Conservation (phyloP, 2,797 vertebrate species). For the Gastrophryne carolinensis region DNA sequence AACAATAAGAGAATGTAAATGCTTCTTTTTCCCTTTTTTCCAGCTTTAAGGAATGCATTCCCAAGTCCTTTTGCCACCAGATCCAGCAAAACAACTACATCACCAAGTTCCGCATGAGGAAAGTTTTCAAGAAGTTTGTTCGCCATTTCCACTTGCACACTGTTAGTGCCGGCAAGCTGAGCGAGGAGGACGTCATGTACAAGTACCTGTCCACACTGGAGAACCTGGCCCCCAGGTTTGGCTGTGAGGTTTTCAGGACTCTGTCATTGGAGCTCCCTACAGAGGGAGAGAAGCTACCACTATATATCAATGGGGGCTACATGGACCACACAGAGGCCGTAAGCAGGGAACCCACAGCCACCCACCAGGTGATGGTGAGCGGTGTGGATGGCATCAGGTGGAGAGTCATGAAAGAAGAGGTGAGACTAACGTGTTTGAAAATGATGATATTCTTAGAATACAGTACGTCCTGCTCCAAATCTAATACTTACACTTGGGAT, state of each 20-base stretch:
- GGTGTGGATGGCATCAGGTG: conserved; percentile 81
- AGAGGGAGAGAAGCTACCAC: conserved; percentile 62
- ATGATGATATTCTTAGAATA: no score
- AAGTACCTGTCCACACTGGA: conserved; percentile 92
- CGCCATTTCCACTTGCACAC: conserved; percentile 80
- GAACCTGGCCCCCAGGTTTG: conserved; percentile 75
- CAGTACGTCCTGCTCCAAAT: no score
- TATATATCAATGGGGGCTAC: conserved; percentile 54
- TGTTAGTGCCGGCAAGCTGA: conserved; percentile 65
- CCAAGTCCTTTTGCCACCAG: conserved; percentile 78
- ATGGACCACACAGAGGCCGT: conserved; percentile 3
- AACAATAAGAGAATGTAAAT: no score
- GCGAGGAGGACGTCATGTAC: conserved; percentile 78
- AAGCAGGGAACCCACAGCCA: conserved; percentile 10
- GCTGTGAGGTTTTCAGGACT: conserved; percentile 70
- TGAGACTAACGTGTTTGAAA: conserved; percentile 37
- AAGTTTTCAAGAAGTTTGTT: conserved; percentile 80
- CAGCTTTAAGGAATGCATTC: conserved; percentile 87
- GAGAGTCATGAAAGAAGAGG: conserved; percentile 62
- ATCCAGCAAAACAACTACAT: conserved; percentile 75
- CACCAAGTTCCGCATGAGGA: conserved; percentile 77
- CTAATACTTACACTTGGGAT: no score
- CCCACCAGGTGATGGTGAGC: conserved; percentile 77
- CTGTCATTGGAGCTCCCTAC: conserved; percentile 64
- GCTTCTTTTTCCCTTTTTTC: neutral